phyloP scores from a whole-genome alignment of 2,113 vertebrate species.

The Axis porcinus region DNA sequence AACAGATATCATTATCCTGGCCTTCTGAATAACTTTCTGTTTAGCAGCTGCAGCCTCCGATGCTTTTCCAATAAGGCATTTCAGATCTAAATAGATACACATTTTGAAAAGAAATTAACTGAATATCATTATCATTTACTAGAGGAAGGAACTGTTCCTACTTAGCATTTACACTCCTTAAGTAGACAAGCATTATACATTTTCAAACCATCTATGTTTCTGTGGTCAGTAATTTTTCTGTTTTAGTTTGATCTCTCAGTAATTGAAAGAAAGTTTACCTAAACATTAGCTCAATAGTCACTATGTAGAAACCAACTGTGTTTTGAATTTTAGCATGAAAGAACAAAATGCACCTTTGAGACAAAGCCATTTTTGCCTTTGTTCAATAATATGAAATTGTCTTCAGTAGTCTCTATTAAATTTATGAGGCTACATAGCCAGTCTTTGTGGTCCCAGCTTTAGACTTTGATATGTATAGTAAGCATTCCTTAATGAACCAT shows the following conservation, averaged over 20 bases:
- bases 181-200: not conserved
- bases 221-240: not conserved
- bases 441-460: not conserved
- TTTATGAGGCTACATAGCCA: not conserved
- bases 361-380: not conserved
- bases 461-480: not conserved
- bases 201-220: not conserved
- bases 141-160: not conserved
- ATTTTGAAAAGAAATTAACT: not conserved
- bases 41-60: not conserved
- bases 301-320: not conserved
- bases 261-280: not conserved
- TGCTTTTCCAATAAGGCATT: fast-evolving
- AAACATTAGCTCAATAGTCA: not conserved
- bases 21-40: not conserved
- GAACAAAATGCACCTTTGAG: not conserved
- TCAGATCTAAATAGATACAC: not conserved
- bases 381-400: not conserved
- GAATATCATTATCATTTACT: not conserved
- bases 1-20: not conserved
- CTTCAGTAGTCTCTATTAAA: not conserved
- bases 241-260: not conserved
- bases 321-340: not conserved
- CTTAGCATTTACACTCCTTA: not conserved
- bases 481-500: not conserved